Evolutionary conservation across 2,888 invertebrate genomes (phyloP), one percentile per base, ranked within the genome.

Genomic region (Diachrysia chrysitis): DNA sequence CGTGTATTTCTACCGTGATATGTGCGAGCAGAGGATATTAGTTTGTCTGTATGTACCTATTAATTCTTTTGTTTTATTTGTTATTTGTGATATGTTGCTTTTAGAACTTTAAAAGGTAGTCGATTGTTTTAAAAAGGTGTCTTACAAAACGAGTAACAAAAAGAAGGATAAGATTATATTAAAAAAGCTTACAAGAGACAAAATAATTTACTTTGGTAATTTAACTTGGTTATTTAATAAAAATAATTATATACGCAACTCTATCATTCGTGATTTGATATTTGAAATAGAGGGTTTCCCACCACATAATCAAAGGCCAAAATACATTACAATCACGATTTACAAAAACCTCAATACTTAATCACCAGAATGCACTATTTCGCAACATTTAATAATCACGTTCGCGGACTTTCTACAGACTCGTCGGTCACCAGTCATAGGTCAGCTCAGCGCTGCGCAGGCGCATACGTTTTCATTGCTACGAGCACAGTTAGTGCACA

Each of bases 401-500:
- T 71, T 75, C 60, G 59, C 60, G 61, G 72, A 67, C 76, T 79
- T 83, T 83, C 82, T 75, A 67, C 61, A 53, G 17, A 51, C 56
- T 66, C 71, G 72, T 73, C 79, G 77, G 83, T 82, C 76, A 75
- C 61, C 67, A 73, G 72, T 78, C 83, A 80, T 78, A 83, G 83
- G 81, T 81, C 78, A 78, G 66, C 61, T 81, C 78, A 78, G 66
- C 61, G 66, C 66, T 76, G 68, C 70, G 74, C 68, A 56, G 70
- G 65, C 68, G 70, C 76, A 71, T 78, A 78, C 77, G 75, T 79
- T 78, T 84, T 79, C 78, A 79, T 82, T 65, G 75, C 72, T 66
- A 68, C 74, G 65, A 65, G 56, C 46, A 77, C 83, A 82, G 77
- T 83, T 81, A 81, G 73, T 70, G 77, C 66, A 87, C 86, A 89